Evolutionary conservation across 2,888 invertebrate genomes (phyloP).

Genomic region (Dicyrtoma fusca): DNA sequence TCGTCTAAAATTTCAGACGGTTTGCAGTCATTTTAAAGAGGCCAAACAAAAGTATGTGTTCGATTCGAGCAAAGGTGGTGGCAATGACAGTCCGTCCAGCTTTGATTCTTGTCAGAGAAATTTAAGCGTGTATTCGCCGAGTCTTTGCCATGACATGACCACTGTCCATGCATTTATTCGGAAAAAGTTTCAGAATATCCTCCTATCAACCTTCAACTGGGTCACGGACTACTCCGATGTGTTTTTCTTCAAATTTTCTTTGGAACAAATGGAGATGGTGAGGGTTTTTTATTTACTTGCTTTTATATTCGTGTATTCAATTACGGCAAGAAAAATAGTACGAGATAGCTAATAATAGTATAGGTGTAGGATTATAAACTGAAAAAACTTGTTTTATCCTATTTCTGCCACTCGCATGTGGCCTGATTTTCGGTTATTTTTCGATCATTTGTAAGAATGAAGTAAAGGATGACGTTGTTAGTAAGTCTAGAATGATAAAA

Average conservation of each 20-base stretch:
- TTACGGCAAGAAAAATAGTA: too few relatives aligned
- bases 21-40: slow-evolving; percentile 66
- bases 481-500: too few relatives aligned
- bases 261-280: slow-evolving; percentile 31
- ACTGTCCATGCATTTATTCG: slow-evolving; percentile 48
- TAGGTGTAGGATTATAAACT: too few relatives aligned
- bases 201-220: slow-evolving; percentile 44
- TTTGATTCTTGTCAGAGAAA: not conserved
- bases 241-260: slow-evolving; percentile 41
- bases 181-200: slow-evolving; percentile 43
- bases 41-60: slow-evolving; percentile 51
- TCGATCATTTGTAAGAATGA: too few relatives aligned
- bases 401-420: too few relatives aligned
- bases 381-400: too few relatives aligned
- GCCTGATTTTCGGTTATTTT: too few relatives aligned
- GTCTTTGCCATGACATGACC: slow-evolving; percentile 42
- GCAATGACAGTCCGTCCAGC: not conserved
- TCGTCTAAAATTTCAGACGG: slow-evolving; percentile 60
- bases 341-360: too few relatives aligned
- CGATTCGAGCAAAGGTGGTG: not conserved
- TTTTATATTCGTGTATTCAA: too few relatives aligned
- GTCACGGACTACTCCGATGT: slow-evolving; percentile 41
- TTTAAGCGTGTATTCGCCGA: slow-evolving; percentile 32
- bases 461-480: too few relatives aligned
- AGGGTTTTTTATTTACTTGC: too few relatives aligned